Evolutionary conservation across 2,113 vertebrate genomes (phyloP).

Genomic region (Chionis minor): DNA sequence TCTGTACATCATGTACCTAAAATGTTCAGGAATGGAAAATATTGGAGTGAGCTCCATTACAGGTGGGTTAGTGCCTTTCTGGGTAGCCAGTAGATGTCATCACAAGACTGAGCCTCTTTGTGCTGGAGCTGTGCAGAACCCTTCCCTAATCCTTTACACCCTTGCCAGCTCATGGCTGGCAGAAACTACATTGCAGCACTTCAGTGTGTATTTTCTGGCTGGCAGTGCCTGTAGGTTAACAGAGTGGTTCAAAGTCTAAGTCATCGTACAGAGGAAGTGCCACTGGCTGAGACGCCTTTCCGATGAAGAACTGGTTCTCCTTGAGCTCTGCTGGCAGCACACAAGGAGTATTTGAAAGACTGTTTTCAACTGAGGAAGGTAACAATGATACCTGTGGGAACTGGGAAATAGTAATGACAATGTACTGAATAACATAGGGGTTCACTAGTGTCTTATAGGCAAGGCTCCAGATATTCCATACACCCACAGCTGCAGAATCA

Average conservation of each 20-base stretch:
- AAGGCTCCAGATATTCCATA: background rate
- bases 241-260: background rate
- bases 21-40: background rate
- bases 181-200: background rate
- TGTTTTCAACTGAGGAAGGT: background rate
- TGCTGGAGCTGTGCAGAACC: background rate
- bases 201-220: background rate
- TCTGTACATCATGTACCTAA: background rate
- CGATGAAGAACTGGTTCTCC: background rate
- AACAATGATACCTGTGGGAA: background rate
- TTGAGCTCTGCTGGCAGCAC: background rate
- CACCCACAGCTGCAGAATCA: background rate
- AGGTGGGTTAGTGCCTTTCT: background rate
- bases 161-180: background rate
- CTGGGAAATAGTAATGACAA: background rate
- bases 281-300: background rate
- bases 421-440: background rate
- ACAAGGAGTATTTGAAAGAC: background rate
- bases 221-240: background rate
- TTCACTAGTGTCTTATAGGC: background rate
- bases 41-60: background rate
- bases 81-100: constrained; percentile 60
- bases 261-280: background rate
- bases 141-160: background rate
- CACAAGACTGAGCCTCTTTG: constrained; percentile 9